phyloP scores from a whole-genome alignment of 1,140 invertebrate genomes.

The Kradibia gibbosae region DNA sequence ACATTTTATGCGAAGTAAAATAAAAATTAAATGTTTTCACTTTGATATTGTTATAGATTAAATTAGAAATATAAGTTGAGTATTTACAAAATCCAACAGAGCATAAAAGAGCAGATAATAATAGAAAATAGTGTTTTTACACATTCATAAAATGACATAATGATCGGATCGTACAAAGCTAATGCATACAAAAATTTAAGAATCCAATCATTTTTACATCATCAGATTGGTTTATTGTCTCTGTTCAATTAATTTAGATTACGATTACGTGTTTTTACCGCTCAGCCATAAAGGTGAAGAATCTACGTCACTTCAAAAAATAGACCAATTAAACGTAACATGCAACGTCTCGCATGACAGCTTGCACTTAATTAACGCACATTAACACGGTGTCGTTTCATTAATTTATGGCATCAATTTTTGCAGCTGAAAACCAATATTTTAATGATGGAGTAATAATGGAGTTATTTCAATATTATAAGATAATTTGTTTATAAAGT shows the following conservation, averaged over 20 bases:
- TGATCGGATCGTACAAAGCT: not conserved
- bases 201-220: not conserved
- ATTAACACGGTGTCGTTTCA: not conserved
- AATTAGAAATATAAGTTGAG: too few species aligned
- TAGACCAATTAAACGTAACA: not conserved
- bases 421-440: too few species aligned
- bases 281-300: not conserved
- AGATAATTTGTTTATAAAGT: too few species aligned
- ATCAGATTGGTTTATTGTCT: not conserved
- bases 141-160: too few species aligned
- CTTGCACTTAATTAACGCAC: constrained; percentile 16
- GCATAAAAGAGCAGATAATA: too few species aligned
- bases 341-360: not conserved
- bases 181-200: not conserved
- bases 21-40: too few species aligned
- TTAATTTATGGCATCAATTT: not conserved
- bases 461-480: not conserved
- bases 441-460: too few species aligned
- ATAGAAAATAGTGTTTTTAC: too few species aligned
- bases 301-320: not conserved
- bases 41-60: too few species aligned
- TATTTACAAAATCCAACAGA: too few species aligned
- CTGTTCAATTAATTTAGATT: not conserved
- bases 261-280: not conserved
- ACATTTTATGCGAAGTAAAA: too few species aligned